A percentile compares a stretch with the other conserved stretches of the same genome.
Evolutionary conservation across 2,797 vertebrate species (phyloP).

Genomic region (Pempheris klunzingeri): DNA sequence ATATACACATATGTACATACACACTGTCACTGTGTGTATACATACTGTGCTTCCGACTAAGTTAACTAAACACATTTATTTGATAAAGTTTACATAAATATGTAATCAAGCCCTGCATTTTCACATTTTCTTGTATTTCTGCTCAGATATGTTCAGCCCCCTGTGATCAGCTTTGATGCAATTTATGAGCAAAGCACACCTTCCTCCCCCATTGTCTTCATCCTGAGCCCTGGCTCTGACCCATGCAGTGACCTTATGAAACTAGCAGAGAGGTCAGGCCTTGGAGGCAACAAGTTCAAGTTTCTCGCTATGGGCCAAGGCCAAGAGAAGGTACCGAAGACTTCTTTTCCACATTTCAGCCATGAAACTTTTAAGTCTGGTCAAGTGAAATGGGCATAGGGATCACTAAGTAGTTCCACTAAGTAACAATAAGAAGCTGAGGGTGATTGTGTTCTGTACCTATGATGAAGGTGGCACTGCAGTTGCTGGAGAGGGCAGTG

Average conservation of each 20-base stretch:
- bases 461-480: constrained; percentile 89
- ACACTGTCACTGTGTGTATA: not conserved
- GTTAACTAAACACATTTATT: not conserved
- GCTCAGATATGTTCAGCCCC: constrained; percentile 94
- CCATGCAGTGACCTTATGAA: constrained; percentile 95
- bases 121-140: constrained; percentile 41
- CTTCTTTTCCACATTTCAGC: not conserved
- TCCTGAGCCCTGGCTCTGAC: constrained; percentile 96
- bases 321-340: constrained; percentile 91
- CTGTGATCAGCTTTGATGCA: constrained; percentile 93
- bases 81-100: constrained; percentile 6
- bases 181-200: constrained; percentile 94
- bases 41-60: not conserved
- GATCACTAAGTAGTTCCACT: not conserved
- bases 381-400: not conserved
- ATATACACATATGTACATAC: not conserved
- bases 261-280: constrained; percentile 90
- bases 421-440: not conserved
- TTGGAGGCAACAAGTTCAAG: constrained; percentile 90
- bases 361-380: not conserved
- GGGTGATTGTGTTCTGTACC: not conserved
- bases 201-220: constrained; percentile 94
- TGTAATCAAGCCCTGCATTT: not conserved
- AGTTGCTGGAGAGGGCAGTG: constrained; percentile 89
- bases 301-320: constrained; percentile 98